A percentile compares a stretch with the other conserved stretches of the same genome.
These are phyloP conservation scores for Echinarachnius parma DNA, from an alignment of 53 echinoderm and acorn worm species.

Conservation along the genomic window DNA sequence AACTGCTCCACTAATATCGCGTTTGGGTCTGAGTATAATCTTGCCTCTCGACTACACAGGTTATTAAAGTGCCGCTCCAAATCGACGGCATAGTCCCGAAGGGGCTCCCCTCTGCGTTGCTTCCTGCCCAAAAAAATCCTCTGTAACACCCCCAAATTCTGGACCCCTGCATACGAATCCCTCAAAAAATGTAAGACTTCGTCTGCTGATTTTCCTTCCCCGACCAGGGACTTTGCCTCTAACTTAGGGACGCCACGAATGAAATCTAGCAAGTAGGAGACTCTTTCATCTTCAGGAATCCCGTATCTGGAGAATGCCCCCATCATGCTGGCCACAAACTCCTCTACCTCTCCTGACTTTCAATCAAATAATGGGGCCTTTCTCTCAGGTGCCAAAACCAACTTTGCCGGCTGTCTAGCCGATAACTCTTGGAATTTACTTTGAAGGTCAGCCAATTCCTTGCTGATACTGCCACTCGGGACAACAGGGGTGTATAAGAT, in stretches of 20 bases:
- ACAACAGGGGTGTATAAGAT: neutral
- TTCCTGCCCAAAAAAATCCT: constrained; percentile 34
- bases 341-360: constrained; percentile 13
- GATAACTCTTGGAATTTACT: neutral
- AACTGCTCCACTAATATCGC: constrained; percentile 40
- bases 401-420: neutral
- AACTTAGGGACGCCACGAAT: constrained; percentile 5
- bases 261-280: constrained; percentile 16
- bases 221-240: constrained; percentile 33
- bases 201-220: constrained; percentile 1
- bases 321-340: constrained; percentile 1
- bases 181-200: constrained; percentile 23
- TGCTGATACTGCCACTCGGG: neutral
- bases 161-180: constrained; percentile 18
- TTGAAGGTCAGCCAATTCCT: neutral
- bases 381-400: constrained; percentile 28
- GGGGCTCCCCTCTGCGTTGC: constrained; percentile 10
- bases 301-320: constrained; percentile 26
- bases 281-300: neutral
- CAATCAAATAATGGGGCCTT: constrained; percentile 19
- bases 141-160: constrained; percentile 39
- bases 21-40: constrained; percentile 28
- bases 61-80: constrained; percentile 33
- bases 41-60: constrained; percentile 10
- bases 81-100: constrained; percentile 39